Evolutionary conservation across 2,113 vertebrate species (phyloP), one percentile per base, ranked within the genome.

Genomic region (Malurus elegans): DNA sequence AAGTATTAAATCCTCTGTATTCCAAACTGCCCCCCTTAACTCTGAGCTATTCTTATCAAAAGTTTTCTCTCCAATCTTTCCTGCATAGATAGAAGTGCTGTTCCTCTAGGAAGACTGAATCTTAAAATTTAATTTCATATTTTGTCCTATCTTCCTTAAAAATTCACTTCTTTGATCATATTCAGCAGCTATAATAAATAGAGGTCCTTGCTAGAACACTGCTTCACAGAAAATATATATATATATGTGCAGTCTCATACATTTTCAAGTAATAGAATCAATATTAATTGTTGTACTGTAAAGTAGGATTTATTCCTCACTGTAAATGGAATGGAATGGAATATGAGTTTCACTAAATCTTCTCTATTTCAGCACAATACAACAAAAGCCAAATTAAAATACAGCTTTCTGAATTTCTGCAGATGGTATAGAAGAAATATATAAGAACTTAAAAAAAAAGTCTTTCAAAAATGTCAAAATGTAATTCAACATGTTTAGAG

Each of bases 241-340:
- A 23, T 90, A 26, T 50, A 25, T 38, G 18, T 78, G 19, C 31
- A 74, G 36, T 53, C 54, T 92, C 73, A 69, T 73, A 76, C 29
- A 56, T 91, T 96, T 92, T 93, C 72, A 74, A 94, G 75, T 80
- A 92, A 90, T 83, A 48, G 31, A 80, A 92, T 96, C 28, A 11
- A 93, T 95, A 95, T 94, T 93, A 94, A 93, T 96, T 92, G 40
- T 91, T 95, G 44, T 42, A 53, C n/a, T 73, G 40, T 61, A 90
- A 94, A 93, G 34, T 62, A 82, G 86, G 75, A 88, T 73, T 93
- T 67, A 86, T 95, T 94, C 34, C 67, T 90, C 57, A 45, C 15
- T 80, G 10, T 69, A 69, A 96, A 92, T 74, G 64, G 45, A 65
- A 89, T 76, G 47, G 56, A 62, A 47, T 54, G 26, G 79, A 82